Percentiles rank a stretch among this genome's conserved stretches.
phyloP scores from a whole-genome alignment of 2,113 vertebrate species.

The Pica pica region DNA sequence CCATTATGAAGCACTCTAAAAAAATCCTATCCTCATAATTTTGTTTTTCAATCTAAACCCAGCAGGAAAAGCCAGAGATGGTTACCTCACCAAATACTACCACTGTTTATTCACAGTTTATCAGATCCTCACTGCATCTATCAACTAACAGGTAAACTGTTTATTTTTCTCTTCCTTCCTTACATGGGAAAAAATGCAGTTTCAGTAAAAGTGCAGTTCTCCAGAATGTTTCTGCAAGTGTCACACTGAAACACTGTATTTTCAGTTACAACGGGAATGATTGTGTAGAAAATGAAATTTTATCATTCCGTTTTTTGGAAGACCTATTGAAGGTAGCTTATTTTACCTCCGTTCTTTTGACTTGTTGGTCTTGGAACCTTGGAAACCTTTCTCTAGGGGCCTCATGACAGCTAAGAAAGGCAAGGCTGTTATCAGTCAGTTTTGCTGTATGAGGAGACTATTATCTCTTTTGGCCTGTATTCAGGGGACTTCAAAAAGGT shows the following conservation, averaged over 20 bases:
- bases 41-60: slow-evolving; percentile 25
- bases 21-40: not conserved
- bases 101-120: not conserved
- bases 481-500: not conserved
- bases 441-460: not conserved
- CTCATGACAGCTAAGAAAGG: not conserved
- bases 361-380: not conserved
- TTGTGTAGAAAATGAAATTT: not conserved
- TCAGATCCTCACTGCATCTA: not conserved
- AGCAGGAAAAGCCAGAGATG: slow-evolving; percentile 26
- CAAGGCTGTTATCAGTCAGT: not conserved
- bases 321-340: not conserved
- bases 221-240: not conserved
- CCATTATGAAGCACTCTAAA: not conserved
- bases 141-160: slow-evolving; percentile 59
- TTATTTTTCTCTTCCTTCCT: not conserved
- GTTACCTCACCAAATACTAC: not conserved
- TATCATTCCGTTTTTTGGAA: not conserved
- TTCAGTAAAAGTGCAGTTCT: not conserved
- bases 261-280: not conserved
- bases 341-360: not conserved
- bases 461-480: not conserved
- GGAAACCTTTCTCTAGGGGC: not conserved
- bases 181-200: not conserved
- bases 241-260: not conserved